These are phyloP conservation scores for Stegophylla sp. DNA, from an alignment of 2,888 invertebrate species.

Conservation along the genomic window DNA sequence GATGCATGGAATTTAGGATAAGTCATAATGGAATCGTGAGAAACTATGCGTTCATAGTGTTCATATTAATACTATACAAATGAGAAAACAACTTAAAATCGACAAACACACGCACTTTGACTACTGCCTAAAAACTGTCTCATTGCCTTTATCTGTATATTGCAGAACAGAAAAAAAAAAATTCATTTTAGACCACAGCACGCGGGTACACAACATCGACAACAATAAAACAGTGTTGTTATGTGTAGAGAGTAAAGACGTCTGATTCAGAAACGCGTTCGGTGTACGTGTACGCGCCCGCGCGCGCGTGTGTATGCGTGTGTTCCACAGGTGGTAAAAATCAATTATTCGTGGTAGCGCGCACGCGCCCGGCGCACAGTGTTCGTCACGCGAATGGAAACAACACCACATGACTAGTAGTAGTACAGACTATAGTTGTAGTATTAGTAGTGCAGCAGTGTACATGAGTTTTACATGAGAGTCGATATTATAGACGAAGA, in stretches of 20 bases:
- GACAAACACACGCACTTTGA: background rate
- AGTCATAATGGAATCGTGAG: background rate
- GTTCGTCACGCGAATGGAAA: conserved; percentile 28
- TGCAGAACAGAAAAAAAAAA: background rate
- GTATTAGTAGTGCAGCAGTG: background rate
- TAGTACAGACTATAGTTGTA: too few species aligned
- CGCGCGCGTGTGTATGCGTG: conserved; percentile 3
- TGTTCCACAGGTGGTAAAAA: conserved; percentile 59
- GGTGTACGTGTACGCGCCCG: background rate
- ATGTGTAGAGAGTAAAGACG: conserved; percentile 8
- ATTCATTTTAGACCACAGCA: background rate
- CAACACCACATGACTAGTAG: conserved; percentile 41
- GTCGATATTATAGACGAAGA: background rate
- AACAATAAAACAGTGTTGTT: conserved; percentile 8
- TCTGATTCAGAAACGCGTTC: conserved; percentile 17
- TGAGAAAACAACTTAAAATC: background rate
- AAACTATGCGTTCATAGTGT: background rate
- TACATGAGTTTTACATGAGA: background rate
- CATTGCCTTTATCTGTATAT: background rate
- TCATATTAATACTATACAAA: background rate
- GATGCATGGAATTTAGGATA: background rate
- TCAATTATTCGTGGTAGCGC: conserved; percentile 58
- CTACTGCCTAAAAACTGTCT: conserved; percentile 10
- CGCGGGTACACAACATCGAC: background rate
- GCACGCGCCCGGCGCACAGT: conserved; percentile 40